phyloP scores from a whole-genome alignment of 2,888 invertebrate species.

The Meteorus cinctellus region DNA sequence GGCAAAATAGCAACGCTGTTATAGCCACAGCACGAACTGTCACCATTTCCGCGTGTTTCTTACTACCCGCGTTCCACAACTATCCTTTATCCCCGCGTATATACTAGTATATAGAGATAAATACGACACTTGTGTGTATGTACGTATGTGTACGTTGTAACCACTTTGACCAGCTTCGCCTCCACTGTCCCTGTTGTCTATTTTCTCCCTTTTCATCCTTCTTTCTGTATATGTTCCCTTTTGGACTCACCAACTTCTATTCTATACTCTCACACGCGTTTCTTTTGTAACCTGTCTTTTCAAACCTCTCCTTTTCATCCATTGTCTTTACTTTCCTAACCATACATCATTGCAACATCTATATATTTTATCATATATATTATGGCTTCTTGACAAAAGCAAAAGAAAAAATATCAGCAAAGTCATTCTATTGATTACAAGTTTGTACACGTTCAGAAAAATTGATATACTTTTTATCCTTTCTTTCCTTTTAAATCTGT shows the following conservation, averaged over 20 bases:
- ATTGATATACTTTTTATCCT: no score
- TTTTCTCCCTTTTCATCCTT: slow-evolving; percentile 16
- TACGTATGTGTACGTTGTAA: slow-evolving; percentile 43
- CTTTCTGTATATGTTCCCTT: slow-evolving; percentile 5
- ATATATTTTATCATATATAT: slow-evolving; percentile 9
- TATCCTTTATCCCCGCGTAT: slow-evolving; percentile 47
- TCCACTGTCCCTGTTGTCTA: slow-evolving; percentile 33
- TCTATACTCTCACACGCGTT: slow-evolving; percentile 36
- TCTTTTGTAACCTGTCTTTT: slow-evolving; percentile 31
- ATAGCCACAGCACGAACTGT: slow-evolving; percentile 70
- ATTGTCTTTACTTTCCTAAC: slow-evolving; percentile 6
- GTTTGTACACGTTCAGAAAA: no score
- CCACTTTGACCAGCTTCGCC: slow-evolving; percentile 28
- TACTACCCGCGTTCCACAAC: slow-evolving; percentile 58
- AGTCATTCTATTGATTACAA: no score
- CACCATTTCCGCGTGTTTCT: slow-evolving; percentile 71
- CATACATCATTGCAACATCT: slow-evolving; percentile 19
- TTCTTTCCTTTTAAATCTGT: no score
- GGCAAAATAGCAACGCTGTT: slow-evolving; percentile 70
- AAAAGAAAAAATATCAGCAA: not conserved
- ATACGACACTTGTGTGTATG: slow-evolving; percentile 50
- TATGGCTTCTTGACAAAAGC: slow-evolving; percentile 5
- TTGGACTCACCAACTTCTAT: slow-evolving; percentile 28
- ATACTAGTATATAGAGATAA: slow-evolving; percentile 41
- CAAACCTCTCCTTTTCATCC: slow-evolving; percentile 35